Conservation (phyloP, 1,140 invertebrate species). For the Neodiprion virginianus region DNA sequence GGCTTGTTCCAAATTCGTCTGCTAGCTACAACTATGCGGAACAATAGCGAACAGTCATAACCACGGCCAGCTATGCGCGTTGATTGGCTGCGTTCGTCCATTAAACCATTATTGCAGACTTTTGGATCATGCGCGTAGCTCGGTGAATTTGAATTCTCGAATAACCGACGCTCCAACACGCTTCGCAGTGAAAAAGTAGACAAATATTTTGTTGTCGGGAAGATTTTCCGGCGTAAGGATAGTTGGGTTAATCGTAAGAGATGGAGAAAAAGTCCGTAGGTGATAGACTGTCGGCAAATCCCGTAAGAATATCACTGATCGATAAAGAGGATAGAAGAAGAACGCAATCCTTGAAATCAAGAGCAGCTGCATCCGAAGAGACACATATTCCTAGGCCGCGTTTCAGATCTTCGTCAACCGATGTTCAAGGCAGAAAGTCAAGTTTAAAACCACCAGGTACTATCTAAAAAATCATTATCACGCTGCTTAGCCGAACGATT, state of each 20-base stretch:
- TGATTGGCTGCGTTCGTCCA: too few relatives aligned
- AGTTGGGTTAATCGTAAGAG: background rate
- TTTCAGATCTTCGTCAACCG: conserved; percentile 38
- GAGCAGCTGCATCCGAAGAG: conserved; percentile 22
- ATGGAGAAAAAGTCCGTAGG: conserved; percentile 36
- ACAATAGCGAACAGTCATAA: too few relatives aligned
- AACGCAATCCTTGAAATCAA: conserved; percentile 30
- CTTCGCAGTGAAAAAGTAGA: too few relatives aligned
- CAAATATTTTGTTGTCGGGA: background rate
- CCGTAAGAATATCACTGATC: conserved; percentile 35
- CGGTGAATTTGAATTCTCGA: too few relatives aligned
- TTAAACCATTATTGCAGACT: too few relatives aligned
- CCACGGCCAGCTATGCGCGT: too few relatives aligned
- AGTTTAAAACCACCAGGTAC: conserved; percentile 36
- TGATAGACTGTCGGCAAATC: conserved; percentile 43
- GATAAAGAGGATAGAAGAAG: conserved; percentile 37
- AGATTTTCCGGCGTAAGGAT: background rate
- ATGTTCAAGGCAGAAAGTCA: conserved; percentile 35
- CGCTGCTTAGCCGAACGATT: background rate
- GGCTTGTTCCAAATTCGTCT: too few relatives aligned
- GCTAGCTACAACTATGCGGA: too few relatives aligned
- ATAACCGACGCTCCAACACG: too few relatives aligned
- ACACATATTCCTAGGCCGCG: conserved; percentile 48
- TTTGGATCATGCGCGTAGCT: too few relatives aligned
- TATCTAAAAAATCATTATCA: background rate